These are phyloP conservation scores for Chironomus riparius DNA, from an alignment of 2,888 invertebrate species.

Conservation along the genomic window DNA sequence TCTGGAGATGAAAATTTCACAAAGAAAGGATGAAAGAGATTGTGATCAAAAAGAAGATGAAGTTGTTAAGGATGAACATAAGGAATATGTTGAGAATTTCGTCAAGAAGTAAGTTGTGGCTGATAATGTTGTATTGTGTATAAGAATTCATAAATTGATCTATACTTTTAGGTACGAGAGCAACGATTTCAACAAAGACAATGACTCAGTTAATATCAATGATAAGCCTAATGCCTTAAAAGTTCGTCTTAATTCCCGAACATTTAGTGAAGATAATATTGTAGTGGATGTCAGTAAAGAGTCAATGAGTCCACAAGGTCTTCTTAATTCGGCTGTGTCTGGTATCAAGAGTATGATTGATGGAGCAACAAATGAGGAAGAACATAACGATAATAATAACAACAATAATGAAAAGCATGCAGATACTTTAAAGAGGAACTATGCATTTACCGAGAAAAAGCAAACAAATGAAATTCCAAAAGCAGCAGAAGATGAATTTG, in stretches of 20 bases:
- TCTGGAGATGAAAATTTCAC: not conserved
- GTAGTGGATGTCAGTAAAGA: slow-evolving; percentile 38
- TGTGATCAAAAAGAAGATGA: not conserved
- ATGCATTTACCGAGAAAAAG: not conserved
- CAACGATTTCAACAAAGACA: too few relatives aligned
- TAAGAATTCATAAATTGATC: too few relatives aligned
- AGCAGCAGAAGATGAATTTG: slow-evolving; percentile 60
- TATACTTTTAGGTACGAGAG: too few relatives aligned
- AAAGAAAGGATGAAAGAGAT: not conserved
- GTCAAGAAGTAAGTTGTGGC: not conserved
- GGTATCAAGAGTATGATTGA: not conserved
- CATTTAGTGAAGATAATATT: slow-evolving; percentile 37
- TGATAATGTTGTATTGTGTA: not conserved
- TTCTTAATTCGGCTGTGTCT: slow-evolving; percentile 33
- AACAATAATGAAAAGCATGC: not conserved
- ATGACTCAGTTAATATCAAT: too few relatives aligned
- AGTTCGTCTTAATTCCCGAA: slow-evolving; percentile 21
- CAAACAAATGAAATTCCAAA: slow-evolving; percentile 38
- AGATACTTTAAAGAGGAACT: not conserved
- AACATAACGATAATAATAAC: not conserved
- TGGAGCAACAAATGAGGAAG: not conserved
- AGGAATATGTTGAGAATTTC: not conserved
- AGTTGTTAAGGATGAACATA: not conserved
- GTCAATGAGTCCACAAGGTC: slow-evolving; percentile 36
- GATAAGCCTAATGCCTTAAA: too few relatives aligned